Evolutionary conservation across 2,888 invertebrate species (phyloP).

Genomic region (Erebia ligea): DNA sequence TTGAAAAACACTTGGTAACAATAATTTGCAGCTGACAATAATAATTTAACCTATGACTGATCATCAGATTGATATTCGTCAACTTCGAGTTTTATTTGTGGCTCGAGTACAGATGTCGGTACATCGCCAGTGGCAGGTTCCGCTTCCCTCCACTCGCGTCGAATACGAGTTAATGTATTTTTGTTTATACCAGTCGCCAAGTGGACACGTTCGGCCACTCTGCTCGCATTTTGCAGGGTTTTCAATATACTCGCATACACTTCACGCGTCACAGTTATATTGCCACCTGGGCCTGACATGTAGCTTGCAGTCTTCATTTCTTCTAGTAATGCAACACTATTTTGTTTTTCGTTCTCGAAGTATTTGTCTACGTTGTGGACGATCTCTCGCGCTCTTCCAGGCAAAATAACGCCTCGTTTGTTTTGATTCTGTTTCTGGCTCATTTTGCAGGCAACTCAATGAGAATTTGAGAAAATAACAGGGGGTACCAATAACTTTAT

Average conservation of each 20-base stretch:
- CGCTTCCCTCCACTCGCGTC: not conserved
- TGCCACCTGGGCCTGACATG: not conserved
- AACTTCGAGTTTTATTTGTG: too few relatives aligned
- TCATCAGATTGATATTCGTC: too few relatives aligned
- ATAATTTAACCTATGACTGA: too few relatives aligned
- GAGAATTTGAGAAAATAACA: too few relatives aligned
- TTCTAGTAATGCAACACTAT: not conserved
- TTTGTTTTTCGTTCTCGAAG: not conserved
- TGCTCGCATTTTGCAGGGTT: not conserved
- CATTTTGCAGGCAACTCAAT: too few relatives aligned
- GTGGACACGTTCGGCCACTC: not conserved
- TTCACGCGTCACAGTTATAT: not conserved
- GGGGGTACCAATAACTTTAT: too few relatives aligned
- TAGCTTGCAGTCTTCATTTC: not conserved
- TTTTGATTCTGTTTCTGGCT: not conserved
- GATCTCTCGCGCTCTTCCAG: not conserved
- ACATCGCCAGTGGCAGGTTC: not conserved
- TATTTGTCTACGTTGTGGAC: not conserved
- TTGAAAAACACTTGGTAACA: too few relatives aligned
- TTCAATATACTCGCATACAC: not conserved
- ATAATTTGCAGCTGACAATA: too few relatives aligned
- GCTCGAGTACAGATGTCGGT: not conserved
- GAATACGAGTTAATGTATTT: not conserved
- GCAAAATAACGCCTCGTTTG: not conserved
- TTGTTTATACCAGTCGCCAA: not conserved